Evolutionary conservation across 2,113 vertebrate genomes (phyloP), one percentile per base, ranked within the genome.

Genomic region (Marmota monax): DNA sequence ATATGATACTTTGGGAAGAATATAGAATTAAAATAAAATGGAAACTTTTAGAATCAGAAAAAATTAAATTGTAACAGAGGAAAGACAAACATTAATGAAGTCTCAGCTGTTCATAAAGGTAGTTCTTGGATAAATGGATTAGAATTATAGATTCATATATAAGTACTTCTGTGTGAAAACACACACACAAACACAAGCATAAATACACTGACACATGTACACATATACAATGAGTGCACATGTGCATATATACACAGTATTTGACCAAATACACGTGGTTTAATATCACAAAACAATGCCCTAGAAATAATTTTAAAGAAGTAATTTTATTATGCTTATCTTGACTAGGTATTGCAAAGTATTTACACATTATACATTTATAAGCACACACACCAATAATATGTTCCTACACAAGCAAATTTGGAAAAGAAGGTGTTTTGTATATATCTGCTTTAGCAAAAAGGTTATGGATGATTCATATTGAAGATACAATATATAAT

Each of bases 241-340:
- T 14, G 32, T 4, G 74, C 6, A 29, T 5, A 86, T 4, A 74
- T 32, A 94, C 4, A 76, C 2, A 92, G 29, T 17, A 79, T 69
- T 63, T 73, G 45, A 88, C 10, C 27, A 84, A 74, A 76, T 72
- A 88, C 7, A 76, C 17, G 48, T 74, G 25, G 87, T 67, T 84
- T 58, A 58, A 14, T 48, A 56, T 45, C 76, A 65, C 76, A 78
- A 92, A 92, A 95, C 20, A 95, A 84, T 83, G 23, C 22, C 34
- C 61, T 69, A 25, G n/a, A 90, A 74, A 53, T 74, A 95, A 78
- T 80, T 86, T 83, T 84, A 84, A 94, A 58, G 72, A 29, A 78
- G 37, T 87, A 87, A 90, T 84, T 27, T 78, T 61, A 70, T 63
- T 92, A 74, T 0, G 84, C 14, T 80, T 84, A 79, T 20, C 25